phyloP scores from a whole-genome alignment of 2,113 vertebrate species.

The Cyanoramphus novaezelandiae region DNA sequence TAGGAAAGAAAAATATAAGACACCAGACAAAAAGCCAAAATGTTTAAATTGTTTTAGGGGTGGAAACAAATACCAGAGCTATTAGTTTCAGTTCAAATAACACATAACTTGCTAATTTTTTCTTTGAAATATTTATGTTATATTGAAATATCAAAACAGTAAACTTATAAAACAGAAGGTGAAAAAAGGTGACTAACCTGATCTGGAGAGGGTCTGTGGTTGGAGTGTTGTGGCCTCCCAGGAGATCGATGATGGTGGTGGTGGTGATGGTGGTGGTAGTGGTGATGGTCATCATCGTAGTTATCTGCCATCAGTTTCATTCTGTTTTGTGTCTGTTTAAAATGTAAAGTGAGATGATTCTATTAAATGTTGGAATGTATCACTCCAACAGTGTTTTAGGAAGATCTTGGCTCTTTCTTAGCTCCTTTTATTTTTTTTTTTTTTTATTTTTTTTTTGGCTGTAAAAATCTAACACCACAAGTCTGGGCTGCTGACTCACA shows the following conservation, averaged over 20 bases:
- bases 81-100: slow-evolving; percentile 65
- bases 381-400: neutral
- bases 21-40: slow-evolving; percentile 53
- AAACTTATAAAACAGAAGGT: slow-evolving; percentile 13
- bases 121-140: slow-evolving; percentile 63
- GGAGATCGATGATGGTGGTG: slow-evolving; percentile 85
- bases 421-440: neutral
- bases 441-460: neutral
- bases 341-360: slow-evolving; percentile 30
- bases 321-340: slow-evolving; percentile 91
- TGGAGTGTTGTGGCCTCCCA: slow-evolving; percentile 86
- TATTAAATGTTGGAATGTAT: slow-evolving; percentile 11
- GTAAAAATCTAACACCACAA: neutral
- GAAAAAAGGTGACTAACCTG: slow-evolving; percentile 80
- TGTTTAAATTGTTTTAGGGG: slow-evolving; percentile 61
- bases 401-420: neutral
- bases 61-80: slow-evolving; percentile 67
- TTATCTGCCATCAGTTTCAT: slow-evolving; percentile 98
- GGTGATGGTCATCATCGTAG: slow-evolving; percentile 94
- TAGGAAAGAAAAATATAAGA: slow-evolving; percentile 43
- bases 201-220: slow-evolving; percentile 90
- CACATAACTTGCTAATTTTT: slow-evolving; percentile 53
- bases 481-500: neutral
- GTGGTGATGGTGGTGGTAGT: slow-evolving; percentile 84
- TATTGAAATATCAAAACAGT: slow-evolving; percentile 37